Evolutionary conservation across 1,140 invertebrate species (phyloP), one percentile per base, ranked within the genome.

Genomic region (Proales similis): DNA sequence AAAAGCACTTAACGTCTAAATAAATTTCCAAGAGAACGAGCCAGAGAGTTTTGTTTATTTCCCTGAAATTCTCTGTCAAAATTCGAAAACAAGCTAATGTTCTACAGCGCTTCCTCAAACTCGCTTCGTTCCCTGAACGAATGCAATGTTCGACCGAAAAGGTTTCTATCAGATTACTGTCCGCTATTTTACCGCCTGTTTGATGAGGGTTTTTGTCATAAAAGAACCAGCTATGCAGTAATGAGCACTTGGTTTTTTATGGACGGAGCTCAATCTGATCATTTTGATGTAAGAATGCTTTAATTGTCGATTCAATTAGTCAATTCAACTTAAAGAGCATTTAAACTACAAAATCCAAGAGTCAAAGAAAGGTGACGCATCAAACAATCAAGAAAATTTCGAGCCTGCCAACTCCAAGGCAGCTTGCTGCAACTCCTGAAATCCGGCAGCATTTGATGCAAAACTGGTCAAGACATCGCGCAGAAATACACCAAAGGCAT

Each of bases 171-270:
- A 14, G 33, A 36, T 36, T 36, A 9, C 9, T 9, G 14, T 36
- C 33, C 33, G 14, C 9, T 9, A 9, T 9, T 9, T 9, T 36
- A 36, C n/a, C 42, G 19, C n/a, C 12, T 26, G 0, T 19, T 14
- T 24, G 24, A 7, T 38, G 5, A 20, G 3, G 1, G 0, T 38
- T 36, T 36, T 19, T 53, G 38, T 3, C 9, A 3, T 26, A 19
- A 26, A 4, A 57, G 51, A 20, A 57, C 51, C 22, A 57, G 51
- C 27, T 57, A 57, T 42, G 51, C 36, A 17, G 51, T 42, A 57
- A 57, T 57, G 51, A 57, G 51, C 19, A 57, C 51, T 22, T 57
- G 51, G 51, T 57, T 57, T 27, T 57, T 57, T 20, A 57, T 57
- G 51, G 51, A 57, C 26, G 19, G 42, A 5, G 45, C 39, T 42